Evolutionary conservation across 2,113 vertebrate species (phyloP), one percentile per base, ranked within the genome.

Genomic region (Podarcis muralis): DNA sequence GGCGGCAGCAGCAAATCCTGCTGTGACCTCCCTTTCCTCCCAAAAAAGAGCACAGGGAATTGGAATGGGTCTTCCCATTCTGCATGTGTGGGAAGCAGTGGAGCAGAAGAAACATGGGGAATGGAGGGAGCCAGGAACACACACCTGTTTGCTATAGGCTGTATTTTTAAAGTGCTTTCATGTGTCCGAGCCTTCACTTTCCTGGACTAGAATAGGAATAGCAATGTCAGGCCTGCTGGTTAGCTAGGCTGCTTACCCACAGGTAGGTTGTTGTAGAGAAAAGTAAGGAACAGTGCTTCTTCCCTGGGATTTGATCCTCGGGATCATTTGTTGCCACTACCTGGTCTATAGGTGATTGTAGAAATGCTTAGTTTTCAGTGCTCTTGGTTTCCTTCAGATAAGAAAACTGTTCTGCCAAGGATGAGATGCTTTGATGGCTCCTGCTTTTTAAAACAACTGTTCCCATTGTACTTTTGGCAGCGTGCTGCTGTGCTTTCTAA

Each of bases 351-450:
- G 20, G 43, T 13, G 6, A 43, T 32, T 22, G 18, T 72, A 53
- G 72, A 18, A 72, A 72, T 71, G 68, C 57, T 48, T 32, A 35
- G 40, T 89, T 85, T 35, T 1, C 25, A 85, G 5, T 65, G 72
- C 43, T 53, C 3, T 43, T 82, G 35, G 23, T 74, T 66, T 5
- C 75, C n/a, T 68, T 82, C 22, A 76, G 62, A 30, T 88, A 93
- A 87, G 74, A 84, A 87, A 87, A 5, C 6, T 77, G 2, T 85
- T 89, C 83, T 89, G 20, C 80, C 35, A 87, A 69, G 88, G 3
- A 43, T 74, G 40, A 76, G 35, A 75, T 80, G 27, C 13, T 81
- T n/a, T 81, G 59, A 75, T 43, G 7, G 8, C 8, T 75, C n/a
- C 27, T 43, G 35, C 48, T 40, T 85, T 48, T 85, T 57, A 27